A percentile compares a stretch with the other conserved stretches of the same genome.
Conservation (phyloP, 1,140 invertebrate species). For the Mesaphorura yosii region DNA sequence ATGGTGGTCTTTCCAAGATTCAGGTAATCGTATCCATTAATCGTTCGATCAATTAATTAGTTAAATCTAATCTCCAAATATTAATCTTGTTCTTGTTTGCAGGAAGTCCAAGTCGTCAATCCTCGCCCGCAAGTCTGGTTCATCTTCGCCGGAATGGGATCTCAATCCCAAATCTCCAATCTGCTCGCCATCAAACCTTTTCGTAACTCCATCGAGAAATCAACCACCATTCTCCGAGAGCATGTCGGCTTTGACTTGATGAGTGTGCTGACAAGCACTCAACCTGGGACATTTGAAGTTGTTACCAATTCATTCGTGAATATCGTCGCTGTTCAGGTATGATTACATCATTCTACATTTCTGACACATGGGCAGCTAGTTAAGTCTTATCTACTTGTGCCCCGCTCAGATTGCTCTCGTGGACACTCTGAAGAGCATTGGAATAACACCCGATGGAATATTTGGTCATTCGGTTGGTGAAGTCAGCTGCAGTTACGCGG, state of each 20-base stretch:
- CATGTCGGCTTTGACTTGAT: conserved; percentile 68
- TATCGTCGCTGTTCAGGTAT: background rate
- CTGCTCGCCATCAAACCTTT: conserved; percentile 71
- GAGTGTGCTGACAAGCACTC: conserved; percentile 51
- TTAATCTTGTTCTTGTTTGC: too few relatives aligned
- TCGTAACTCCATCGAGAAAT: conserved; percentile 58
- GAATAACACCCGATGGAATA: conserved; percentile 79
- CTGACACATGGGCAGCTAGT: background rate
- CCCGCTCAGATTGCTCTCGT: background rate
- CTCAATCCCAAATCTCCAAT: conserved; percentile 86
- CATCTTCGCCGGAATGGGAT: conserved; percentile 92
- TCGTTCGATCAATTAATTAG: too few relatives aligned
- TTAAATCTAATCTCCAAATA: too few relatives aligned
- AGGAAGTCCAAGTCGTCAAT: background rate
- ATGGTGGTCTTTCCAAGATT: too few relatives aligned
- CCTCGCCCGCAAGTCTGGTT: conserved; percentile 54
- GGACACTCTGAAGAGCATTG: conserved; percentile 48
- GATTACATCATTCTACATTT: too few relatives aligned
- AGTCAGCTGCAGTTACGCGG: conserved; percentile 90
- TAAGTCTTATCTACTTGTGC: too few relatives aligned
- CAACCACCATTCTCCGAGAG: conserved; percentile 59
- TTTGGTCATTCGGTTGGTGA: conserved; percentile 92
- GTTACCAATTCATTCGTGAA: background rate
- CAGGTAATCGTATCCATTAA: too few relatives aligned
- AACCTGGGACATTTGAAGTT: too few relatives aligned